Evolutionary conservation across 1,140 invertebrate species (phyloP).

Genomic region (Meloidogyne hapla): DNA sequence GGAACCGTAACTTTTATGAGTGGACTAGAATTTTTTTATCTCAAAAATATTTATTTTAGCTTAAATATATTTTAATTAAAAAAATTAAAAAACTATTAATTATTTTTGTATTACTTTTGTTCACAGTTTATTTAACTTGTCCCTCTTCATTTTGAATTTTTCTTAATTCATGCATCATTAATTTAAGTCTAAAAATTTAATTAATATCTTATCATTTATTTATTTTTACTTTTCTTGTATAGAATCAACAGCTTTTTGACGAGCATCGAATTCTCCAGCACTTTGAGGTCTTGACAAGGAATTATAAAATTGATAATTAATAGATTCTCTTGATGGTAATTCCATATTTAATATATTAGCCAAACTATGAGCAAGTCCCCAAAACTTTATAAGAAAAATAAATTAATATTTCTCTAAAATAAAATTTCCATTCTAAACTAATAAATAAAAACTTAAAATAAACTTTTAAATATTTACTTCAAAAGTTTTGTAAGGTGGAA

Average conservation of each 20-base stretch:
- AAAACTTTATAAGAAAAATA: conserved; percentile 14
- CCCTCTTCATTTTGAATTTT: not conserved
- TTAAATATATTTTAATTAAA: too few relatives aligned
- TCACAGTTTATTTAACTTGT: too few relatives aligned
- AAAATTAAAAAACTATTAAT: too few relatives aligned
- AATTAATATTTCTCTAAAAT: not conserved
- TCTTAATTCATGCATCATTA: not conserved
- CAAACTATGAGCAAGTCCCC: conserved; percentile 18
- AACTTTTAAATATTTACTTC: conserved; percentile 11
- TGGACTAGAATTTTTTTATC: too few relatives aligned
- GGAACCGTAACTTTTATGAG: too few relatives aligned
- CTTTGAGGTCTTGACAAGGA: conserved; percentile 12
- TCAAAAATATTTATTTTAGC: too few relatives aligned
- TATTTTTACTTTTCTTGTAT: conserved; percentile 11
- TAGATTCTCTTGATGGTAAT: not conserved
- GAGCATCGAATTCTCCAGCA: conserved; percentile 14
- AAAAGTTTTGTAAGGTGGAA: not conserved
- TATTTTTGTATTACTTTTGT: too few relatives aligned
- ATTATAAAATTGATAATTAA: not conserved
- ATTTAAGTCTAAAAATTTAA: not conserved
- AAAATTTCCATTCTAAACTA: too few relatives aligned
- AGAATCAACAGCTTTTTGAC: conserved; percentile 16
- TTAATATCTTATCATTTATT: not conserved
- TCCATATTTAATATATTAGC: conserved; percentile 18
- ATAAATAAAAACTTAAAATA: not conserved